Conservation (phyloP, 2,113 vertebrate genomes). For the rat (Rattus norvegicus) region DNA sequence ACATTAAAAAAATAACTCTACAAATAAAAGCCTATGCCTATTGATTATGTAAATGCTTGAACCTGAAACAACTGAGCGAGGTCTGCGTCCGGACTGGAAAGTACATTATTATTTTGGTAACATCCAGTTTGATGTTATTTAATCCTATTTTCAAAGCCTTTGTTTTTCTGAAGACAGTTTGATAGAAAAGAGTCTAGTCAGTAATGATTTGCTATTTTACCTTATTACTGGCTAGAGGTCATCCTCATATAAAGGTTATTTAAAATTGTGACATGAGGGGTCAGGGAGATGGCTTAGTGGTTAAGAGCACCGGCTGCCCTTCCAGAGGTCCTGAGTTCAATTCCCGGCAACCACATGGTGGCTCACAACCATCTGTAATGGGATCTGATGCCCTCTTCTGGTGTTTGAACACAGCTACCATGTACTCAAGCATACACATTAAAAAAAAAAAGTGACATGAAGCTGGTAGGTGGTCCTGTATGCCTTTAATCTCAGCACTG, state of each 20-base stretch:
- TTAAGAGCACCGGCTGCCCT: too few species aligned
- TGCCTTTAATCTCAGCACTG: background rate
- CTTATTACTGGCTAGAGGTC: background rate
- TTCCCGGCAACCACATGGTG: too few species aligned
- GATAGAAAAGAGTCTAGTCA: background rate
- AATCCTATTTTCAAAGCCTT: background rate
- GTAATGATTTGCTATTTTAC: background rate
- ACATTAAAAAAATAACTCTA: background rate
- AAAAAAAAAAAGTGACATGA: background rate
- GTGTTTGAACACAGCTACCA: too few species aligned
- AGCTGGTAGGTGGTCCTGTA: background rate
- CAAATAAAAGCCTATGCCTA: background rate
- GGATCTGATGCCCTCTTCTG: too few species aligned
- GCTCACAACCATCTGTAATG: too few species aligned
- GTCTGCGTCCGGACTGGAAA: background rate
- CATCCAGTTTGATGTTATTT: background rate
- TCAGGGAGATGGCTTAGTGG: too few species aligned
- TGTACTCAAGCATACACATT: too few species aligned
- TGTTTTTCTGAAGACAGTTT: background rate
- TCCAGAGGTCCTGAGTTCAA: too few species aligned
- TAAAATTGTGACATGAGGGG: background rate
- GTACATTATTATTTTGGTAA: background rate
- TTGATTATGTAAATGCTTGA: background rate
- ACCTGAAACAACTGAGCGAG: background rate
- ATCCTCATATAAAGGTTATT: background rate